Conservation (phyloP, 1,140 invertebrate genomes). For the Zaprionus gabonicus region DNA sequence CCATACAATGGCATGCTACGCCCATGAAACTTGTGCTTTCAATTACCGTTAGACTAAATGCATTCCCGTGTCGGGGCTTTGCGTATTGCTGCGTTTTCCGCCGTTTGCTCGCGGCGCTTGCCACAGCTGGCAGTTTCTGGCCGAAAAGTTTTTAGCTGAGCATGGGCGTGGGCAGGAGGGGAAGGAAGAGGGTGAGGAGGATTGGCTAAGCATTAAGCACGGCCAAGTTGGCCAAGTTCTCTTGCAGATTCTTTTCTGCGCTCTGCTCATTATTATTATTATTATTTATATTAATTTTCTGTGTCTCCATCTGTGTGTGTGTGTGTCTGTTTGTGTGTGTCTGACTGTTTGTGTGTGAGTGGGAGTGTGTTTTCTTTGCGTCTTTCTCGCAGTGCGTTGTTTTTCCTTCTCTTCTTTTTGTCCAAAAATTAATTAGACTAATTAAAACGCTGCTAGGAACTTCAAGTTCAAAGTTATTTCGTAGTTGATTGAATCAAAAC, state of each 20-base stretch:
- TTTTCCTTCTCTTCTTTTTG: conserved; percentile 31
- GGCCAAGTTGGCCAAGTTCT: not conserved
- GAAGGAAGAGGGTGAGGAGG: not conserved
- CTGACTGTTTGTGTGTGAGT: not conserved
- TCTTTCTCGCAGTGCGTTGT: conserved; percentile 7
- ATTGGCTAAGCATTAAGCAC: conserved; percentile 24
- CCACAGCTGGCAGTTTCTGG: conserved; percentile 24
- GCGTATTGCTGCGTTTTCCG: conserved; percentile 25
- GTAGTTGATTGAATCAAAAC: conserved; percentile 78
- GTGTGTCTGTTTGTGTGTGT: not conserved
- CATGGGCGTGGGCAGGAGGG: not conserved
- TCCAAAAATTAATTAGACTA: conserved; percentile 79
- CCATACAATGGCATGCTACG: not conserved
- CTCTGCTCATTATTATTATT: conserved; percentile 31
- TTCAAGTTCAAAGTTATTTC: conserved; percentile 75
- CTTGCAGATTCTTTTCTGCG: not conserved
- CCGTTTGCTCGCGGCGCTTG: conserved; percentile 22
- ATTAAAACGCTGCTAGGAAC: conserved; percentile 65
- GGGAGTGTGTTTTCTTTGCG: conserved; percentile 7
- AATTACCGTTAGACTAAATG: conserved; percentile 52
- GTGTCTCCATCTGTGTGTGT: not conserved
- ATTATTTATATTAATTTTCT: conserved; percentile 3
- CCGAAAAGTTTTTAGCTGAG: conserved; percentile 12
- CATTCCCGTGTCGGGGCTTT: conserved; percentile 43
- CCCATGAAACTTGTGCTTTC: conserved; percentile 28